Evolutionary conservation across 2,888 invertebrate genomes (phyloP), one percentile per base, ranked within the genome.

Genomic region (Dicycla oo): DNA sequence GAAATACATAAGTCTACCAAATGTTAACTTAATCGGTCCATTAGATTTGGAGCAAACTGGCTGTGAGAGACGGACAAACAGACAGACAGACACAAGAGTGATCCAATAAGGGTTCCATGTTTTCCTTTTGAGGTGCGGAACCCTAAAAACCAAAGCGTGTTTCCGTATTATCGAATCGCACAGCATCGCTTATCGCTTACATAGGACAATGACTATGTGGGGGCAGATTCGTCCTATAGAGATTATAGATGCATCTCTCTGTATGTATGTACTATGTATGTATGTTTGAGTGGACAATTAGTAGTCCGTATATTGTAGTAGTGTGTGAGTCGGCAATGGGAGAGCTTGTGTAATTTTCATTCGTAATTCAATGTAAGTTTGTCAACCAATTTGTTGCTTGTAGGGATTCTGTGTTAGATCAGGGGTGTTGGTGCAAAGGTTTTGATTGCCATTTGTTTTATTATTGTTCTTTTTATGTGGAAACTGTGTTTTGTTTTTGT

Each of bases 251-350:
- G 62, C 80, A 57, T 73, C 49, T 61, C 23, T 45, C n/a, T n/a
- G 62, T 54, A 57, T 66, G 53, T 54, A 26, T 45, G n/a, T n/a
- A n/a, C n/a, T n/a, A n/a, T n/a, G 61, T 75, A 30, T 58, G 47
- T 78, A 20, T 67, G 81, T 79, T 61, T 51, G 78, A 54, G 53
- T 43, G n/a, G 63, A 73, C 75, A 79, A 79, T 79, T 79, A 79
- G 62, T 58, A 47, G 26, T 54, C 47, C 26, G 40, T 71, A 47
- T 78, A 58, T 69, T 80, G 82, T 82, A 80, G 80, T 80, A 47
- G 73, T 80, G 78, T 62, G 61, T 69, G 62, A 62, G 54, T 73
- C 51, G 5, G 73, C 82, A 11, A 51, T 69, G 78, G 13, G 62
- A 62, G 80, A 54, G 64, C 75, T 58, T 47, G 83, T 80, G 67